Evolutionary conservation across 2,888 invertebrate species (phyloP).

Genomic region (Scrobipalpa atriplicella): DNA sequence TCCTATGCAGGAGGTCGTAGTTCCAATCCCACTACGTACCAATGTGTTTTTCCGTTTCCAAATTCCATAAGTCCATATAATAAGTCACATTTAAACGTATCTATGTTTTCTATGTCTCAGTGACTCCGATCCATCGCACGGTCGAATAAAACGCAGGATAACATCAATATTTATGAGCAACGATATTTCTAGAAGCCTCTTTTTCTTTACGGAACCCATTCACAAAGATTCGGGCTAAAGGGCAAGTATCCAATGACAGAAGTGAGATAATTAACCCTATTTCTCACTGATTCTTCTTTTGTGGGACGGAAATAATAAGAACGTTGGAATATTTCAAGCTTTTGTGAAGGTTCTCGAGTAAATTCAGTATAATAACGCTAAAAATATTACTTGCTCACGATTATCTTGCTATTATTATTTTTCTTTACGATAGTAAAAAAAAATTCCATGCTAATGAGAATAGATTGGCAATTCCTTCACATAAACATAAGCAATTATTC

Average conservation of each 20-base stretch:
- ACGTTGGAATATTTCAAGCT: too few relatives aligned
- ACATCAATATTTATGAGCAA: slow-evolving; percentile 35
- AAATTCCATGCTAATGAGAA: too few relatives aligned
- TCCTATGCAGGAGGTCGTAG: too few relatives aligned
- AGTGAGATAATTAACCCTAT: slow-evolving; percentile 17
- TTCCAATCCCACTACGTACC: too few relatives aligned
- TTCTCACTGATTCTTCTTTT: slow-evolving; percentile 7
- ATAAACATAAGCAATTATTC: too few relatives aligned
- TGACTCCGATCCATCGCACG: slow-evolving; percentile 26
- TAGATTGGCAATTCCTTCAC: too few relatives aligned
- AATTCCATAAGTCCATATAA: not conserved
- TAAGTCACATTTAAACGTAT: not conserved
- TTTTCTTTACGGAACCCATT: not conserved
- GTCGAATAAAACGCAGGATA: slow-evolving; percentile 34
- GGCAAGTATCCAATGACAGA: not conserved
- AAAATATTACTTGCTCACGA: too few relatives aligned
- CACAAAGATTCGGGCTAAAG: not conserved
- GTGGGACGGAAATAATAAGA: not conserved
- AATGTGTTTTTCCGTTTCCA: too few relatives aligned
- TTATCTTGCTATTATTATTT: too few relatives aligned
- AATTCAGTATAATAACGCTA: too few relatives aligned
- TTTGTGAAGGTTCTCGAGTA: too few relatives aligned
- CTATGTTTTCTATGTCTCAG: not conserved
- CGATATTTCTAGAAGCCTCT: slow-evolving; percentile 28
- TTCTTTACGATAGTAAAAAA: too few relatives aligned